Evolutionary conservation across 2,113 vertebrate genomes (phyloP).

Genomic region (Solea senegalensis): DNA sequence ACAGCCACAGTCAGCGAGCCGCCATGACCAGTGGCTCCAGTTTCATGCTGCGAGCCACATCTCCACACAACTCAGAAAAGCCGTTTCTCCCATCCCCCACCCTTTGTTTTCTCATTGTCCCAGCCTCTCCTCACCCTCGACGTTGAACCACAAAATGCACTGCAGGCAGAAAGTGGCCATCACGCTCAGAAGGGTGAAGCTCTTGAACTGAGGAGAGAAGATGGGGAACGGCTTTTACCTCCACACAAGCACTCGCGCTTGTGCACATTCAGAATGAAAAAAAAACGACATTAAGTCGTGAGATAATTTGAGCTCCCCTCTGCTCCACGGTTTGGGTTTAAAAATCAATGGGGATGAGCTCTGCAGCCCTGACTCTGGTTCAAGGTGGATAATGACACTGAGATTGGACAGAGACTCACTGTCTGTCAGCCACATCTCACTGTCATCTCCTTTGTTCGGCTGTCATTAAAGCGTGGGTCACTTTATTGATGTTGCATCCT

Average conservation of each 20-base stretch:
- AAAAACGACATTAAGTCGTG: constrained; percentile 28
- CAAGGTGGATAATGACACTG: constrained; percentile 28
- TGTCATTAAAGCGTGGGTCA: neutral
- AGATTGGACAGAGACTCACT: constrained; percentile 3
- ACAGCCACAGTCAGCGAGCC: constrained; percentile 64
- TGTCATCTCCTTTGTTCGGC: neutral
- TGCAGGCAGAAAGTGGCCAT: constrained; percentile 41
- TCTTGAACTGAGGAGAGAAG: neutral
- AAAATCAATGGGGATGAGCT: constrained; percentile 41
- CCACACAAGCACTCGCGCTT: constrained; percentile 29
- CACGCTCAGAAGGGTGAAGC: neutral
- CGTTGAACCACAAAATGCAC: constrained; percentile 32
- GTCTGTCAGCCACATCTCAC: neutral
- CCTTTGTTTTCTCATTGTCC: constrained; percentile 59
- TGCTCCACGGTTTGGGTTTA: constrained; percentile 27
- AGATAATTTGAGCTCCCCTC: constrained; percentile 36
- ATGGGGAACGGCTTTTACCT: neutral
- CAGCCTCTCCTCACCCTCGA: constrained; percentile 9
- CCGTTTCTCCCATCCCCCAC: constrained; percentile 28
- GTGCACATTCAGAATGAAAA: constrained; percentile 32
- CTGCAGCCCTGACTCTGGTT: constrained; percentile 37
- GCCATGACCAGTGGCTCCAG: constrained; percentile 52
- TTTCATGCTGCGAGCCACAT: constrained; percentile 60
- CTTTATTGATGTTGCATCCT: neutral
- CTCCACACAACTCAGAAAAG: constrained; percentile 34